phyloP scores from a whole-genome alignment of 2,888 invertebrate species.

The Chrysotoxum bicinctum region DNA sequence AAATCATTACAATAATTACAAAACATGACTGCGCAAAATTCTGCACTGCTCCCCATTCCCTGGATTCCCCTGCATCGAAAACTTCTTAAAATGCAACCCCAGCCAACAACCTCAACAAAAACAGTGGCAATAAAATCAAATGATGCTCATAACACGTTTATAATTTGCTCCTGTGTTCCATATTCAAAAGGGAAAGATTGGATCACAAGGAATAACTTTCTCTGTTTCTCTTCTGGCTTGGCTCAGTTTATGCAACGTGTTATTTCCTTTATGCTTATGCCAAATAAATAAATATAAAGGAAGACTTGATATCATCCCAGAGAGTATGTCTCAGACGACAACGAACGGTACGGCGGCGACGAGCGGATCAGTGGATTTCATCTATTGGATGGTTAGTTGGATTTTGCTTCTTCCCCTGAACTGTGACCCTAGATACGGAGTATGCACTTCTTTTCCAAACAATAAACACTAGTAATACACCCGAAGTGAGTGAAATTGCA shows the following conservation, averaged over 20 bases:
- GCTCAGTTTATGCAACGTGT: conserved; percentile 1
- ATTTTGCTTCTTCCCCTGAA: not conserved
- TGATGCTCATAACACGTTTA: conserved; percentile 70
- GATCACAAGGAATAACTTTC: conserved; percentile 15
- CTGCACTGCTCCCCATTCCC: not conserved
- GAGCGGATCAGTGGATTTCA: conserved; percentile 36
- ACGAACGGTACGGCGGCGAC: not conserved
- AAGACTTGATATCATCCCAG: conserved; percentile 59
- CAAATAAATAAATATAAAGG: conserved; percentile 66
- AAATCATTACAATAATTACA: conserved; percentile 43
- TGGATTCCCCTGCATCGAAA: not conserved
- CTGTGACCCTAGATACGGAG: not conserved
- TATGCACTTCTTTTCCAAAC: conserved; percentile 48
- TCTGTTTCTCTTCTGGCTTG: not conserved
- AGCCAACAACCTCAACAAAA: conserved; percentile 21
- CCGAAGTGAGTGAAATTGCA: conserved; percentile 66
- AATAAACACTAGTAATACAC: conserved; percentile 72
- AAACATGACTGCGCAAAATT: conserved; percentile 48
- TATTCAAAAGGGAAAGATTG: not conserved
- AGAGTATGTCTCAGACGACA: conserved; percentile 31
- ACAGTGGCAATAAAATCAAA: conserved; percentile 68
- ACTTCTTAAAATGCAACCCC: not conserved
- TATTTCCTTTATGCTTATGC: conserved; percentile 41
- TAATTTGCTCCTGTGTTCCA: conserved; percentile 60
- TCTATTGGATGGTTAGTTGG: conserved; percentile 10